phyloP scores from a whole-genome alignment of 2,113 vertebrate species.

The Seriola rivoliana region DNA sequence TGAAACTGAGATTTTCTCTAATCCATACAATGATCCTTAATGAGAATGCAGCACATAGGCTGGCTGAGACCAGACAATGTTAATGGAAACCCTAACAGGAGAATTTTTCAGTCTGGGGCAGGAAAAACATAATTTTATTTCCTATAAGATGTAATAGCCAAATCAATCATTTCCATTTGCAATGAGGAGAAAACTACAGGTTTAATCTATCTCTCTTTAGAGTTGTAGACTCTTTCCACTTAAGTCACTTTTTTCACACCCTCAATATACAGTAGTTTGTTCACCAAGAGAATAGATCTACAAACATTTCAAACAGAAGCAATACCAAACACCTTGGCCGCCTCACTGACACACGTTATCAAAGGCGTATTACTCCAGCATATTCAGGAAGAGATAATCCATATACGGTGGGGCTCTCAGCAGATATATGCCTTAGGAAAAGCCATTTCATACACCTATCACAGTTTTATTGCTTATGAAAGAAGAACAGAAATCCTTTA shows the following conservation, averaged over 20 bases:
- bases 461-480: constrained; percentile 71
- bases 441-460: constrained; percentile 65
- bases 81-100: constrained; percentile 47
- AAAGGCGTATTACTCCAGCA: constrained; percentile 51
- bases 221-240: constrained; percentile 38
- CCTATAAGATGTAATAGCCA: constrained; percentile 53
- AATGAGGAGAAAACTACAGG: constrained; percentile 34
- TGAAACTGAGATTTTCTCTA: constrained; percentile 61
- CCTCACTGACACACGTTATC: constrained; percentile 52
- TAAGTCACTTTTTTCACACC: constrained; percentile 25
- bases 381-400: constrained; percentile 66
- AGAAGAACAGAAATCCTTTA: constrained; percentile 53
- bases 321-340: constrained; percentile 44
- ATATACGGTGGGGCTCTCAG: constrained; percentile 52
- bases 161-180: constrained; percentile 72
- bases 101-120: constrained; percentile 31
- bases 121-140: constrained; percentile 59
- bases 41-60: constrained; percentile 31
- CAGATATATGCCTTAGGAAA: constrained; percentile 59
- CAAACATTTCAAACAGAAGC: constrained; percentile 45
- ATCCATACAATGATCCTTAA: constrained; percentile 66
- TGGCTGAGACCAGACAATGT: constrained; percentile 33
- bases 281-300: constrained; percentile 46
- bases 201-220: constrained; percentile 58
- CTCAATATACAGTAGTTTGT: constrained; percentile 25